These are phyloP conservation scores for Aradus depressus DNA, from an alignment of 2,888 invertebrate genomes.

Conservation along the genomic window DNA sequence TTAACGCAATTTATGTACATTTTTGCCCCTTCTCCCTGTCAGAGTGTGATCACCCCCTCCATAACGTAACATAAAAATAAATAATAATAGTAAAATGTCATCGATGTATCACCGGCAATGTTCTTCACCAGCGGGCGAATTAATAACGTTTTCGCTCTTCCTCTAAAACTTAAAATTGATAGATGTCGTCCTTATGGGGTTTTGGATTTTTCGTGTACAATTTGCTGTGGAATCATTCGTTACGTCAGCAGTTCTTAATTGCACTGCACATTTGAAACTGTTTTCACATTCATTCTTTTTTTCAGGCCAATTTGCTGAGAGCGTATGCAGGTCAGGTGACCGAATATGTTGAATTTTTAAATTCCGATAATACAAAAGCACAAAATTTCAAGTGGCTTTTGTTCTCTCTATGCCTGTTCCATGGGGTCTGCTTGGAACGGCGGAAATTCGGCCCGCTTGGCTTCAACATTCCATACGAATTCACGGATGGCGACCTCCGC, in stretches of 20 bases:
- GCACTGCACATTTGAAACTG: not conserved
- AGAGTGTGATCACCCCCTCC: too few relatives aligned
- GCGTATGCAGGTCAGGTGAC: constrained; percentile 52
- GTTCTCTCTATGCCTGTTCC: constrained; percentile 77
- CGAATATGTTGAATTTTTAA: constrained; percentile 51
- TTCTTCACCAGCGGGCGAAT: too few relatives aligned
- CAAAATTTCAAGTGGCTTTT: constrained; percentile 61
- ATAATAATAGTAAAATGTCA: too few relatives aligned
- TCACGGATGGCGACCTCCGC: constrained; percentile 75
- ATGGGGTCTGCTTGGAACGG: constrained; percentile 68
- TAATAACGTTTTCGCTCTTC: too few relatives aligned
- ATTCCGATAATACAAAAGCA: constrained; percentile 47
- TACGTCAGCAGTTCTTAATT: not conserved
- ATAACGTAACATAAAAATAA: too few relatives aligned
- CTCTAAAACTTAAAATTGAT: too few relatives aligned
- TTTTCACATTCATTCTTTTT: constrained; percentile 6
- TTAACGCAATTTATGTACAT: too few relatives aligned
- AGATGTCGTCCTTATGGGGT: too few relatives aligned
- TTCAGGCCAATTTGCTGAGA: constrained; percentile 50
- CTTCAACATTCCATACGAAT: constrained; percentile 84
- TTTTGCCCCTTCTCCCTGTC: too few relatives aligned
- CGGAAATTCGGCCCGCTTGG: constrained; percentile 77
- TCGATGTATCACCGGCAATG: too few relatives aligned
- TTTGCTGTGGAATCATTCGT: too few relatives aligned
- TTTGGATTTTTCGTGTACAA: too few relatives aligned